Conservation (phyloP, 1,140 invertebrate species). For the Triops longicaudatus region DNA sequence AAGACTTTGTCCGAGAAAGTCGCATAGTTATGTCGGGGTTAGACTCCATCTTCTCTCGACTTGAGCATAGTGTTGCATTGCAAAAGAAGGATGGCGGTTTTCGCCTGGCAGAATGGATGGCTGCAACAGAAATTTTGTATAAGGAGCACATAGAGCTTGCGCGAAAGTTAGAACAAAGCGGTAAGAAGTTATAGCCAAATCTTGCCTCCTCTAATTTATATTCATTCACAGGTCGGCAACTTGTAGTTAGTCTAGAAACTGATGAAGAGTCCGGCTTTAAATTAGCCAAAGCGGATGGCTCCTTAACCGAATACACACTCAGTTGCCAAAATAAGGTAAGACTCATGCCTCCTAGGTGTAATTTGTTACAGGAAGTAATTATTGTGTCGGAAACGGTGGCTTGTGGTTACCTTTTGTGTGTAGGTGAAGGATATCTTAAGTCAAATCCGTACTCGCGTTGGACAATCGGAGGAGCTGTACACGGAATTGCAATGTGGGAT, state of each 20-base stretch:
- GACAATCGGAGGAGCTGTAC: constrained; percentile 26
- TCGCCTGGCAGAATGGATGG: constrained; percentile 28
- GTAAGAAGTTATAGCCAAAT: not conserved
- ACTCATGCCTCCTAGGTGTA: not conserved
- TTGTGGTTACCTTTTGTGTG: not conserved
- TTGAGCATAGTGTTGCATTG: constrained; percentile 22
- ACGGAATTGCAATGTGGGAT: constrained; percentile 27
- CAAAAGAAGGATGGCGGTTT: constrained; percentile 27
- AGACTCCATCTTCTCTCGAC: constrained; percentile 30
- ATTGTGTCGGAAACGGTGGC: not conserved
- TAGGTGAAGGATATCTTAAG: constrained; percentile 25
- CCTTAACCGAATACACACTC: constrained; percentile 37
- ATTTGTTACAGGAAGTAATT: not conserved
- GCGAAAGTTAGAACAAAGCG: constrained; percentile 25
- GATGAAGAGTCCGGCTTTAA: constrained; percentile 34
- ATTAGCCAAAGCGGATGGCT: constrained; percentile 35
- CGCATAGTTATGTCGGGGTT: constrained; percentile 35
- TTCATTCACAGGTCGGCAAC: constrained; percentile 36
- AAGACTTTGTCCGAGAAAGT: constrained; percentile 38
- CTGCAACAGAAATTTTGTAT: constrained; percentile 22
- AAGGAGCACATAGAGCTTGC: constrained; percentile 18
- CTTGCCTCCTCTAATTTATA: not conserved
- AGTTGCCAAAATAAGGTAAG: constrained; percentile 24
- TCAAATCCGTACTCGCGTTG: constrained; percentile 22
- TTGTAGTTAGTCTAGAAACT: constrained; percentile 38